Conservation (phyloP, 2,797 vertebrate genomes). For the Trachops cirrhosus region DNA sequence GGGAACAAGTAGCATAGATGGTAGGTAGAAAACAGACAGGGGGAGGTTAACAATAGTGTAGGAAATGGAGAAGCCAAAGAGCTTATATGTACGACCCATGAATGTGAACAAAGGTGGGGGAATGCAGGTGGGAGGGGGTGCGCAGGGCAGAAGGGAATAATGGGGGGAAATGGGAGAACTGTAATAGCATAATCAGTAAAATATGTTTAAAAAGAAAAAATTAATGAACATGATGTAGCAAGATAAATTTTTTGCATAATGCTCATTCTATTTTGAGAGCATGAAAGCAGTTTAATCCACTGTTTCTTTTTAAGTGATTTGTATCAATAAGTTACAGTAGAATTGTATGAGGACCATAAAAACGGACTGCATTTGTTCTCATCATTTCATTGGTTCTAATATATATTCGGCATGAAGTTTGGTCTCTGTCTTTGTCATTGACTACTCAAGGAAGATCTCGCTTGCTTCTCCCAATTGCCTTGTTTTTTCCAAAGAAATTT, state of each 20-base stretch:
- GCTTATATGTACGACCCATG: too few species aligned
- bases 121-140: too few species aligned
- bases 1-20: too few species aligned
- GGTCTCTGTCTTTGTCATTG: constrained; percentile 77
- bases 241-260: constrained; percentile 78
- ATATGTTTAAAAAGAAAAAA: constrained; percentile 39
- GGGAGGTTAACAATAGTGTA: too few species aligned
- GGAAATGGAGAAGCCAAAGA: too few species aligned
- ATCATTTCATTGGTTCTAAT: constrained; percentile 65
- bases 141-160: too few species aligned
- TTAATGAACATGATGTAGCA: constrained; percentile 80
- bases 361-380: constrained; percentile 68
- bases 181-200: too few species aligned
- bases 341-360: constrained; percentile 75
- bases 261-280: constrained; percentile 78
- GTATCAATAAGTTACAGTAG: constrained; percentile 79
- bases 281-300: constrained; percentile 72
- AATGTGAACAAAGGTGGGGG: too few species aligned
- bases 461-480: constrained; percentile 86
- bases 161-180: too few species aligned
- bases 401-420: constrained; percentile 78
- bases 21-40: too few species aligned
- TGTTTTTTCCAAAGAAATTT: constrained; percentile 88
- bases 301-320: constrained; percentile 78
- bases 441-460: constrained; percentile 75